phyloP scores from a whole-genome alignment of 1,140 invertebrate genomes.

The Sesamia nonagrioides region DNA sequence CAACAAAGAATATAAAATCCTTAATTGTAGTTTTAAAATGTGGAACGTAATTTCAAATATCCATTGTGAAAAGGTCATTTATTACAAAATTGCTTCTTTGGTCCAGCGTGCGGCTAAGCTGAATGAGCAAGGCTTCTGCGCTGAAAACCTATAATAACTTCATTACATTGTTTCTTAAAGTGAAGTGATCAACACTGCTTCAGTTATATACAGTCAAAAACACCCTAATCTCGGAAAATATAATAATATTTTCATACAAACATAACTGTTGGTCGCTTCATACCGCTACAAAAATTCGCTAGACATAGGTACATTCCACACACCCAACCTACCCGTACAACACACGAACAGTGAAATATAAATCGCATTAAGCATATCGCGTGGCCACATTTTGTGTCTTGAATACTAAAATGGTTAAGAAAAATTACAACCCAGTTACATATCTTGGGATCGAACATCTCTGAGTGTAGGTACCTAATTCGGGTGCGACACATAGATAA shows the following conservation, averaged over 20 bases:
- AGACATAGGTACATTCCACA: neutral
- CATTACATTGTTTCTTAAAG: neutral
- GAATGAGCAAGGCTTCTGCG: conserved; percentile 22
- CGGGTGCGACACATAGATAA: conserved; percentile 73
- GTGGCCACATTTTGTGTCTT: conserved; percentile 65
- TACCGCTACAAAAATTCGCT: neutral
- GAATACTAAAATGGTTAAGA: conserved; percentile 82
- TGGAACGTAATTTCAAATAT: conserved; percentile 10
- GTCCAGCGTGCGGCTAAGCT: conserved; percentile 15
- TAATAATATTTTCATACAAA: neutral
- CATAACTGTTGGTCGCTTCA: neutral
- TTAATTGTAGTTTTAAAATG: neutral
- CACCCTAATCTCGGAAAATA: too few relatives aligned
- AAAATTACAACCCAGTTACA: conserved; percentile 82
- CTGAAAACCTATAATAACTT: conserved; percentile 37
- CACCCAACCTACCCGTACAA: neutral
- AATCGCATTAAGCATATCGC: conserved; percentile 67
- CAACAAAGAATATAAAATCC: neutral
- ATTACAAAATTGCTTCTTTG: conserved; percentile 20
- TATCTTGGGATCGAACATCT: conserved; percentile 76
- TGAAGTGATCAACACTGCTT: too few relatives aligned
- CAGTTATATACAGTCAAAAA: too few relatives aligned
- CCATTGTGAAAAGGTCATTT: conserved; percentile 11
- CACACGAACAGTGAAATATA: conserved; percentile 53
- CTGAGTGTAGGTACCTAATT: conserved; percentile 60